A percentile compares a stretch with the other conserved stretches of the same genome.
These are phyloP conservation scores for Pseudomyrmex dendroicus DNA, from an alignment of 1,140 invertebrate genomes.

Conservation along the genomic window DNA sequence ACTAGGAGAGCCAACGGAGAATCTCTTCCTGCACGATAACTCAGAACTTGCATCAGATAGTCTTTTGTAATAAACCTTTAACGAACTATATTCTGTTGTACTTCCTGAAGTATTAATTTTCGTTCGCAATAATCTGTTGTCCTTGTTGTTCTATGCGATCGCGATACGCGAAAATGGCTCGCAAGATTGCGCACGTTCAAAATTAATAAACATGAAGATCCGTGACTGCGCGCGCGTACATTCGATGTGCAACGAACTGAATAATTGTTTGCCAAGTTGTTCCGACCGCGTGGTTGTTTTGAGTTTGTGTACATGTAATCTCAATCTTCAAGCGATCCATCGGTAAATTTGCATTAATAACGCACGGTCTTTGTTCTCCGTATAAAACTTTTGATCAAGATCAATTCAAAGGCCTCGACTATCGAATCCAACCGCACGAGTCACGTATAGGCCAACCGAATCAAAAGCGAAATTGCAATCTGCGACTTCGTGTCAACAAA, in stretches of 20 bases:
- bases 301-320: not conserved
- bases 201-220: constrained; percentile 8
- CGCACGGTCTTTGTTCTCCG: not conserved
- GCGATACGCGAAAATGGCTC: constrained; percentile 16
- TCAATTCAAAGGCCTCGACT: not conserved
- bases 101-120: constrained; percentile 48
- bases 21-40: constrained; percentile 43
- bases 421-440: not conserved
- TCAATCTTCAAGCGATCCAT: not conserved
- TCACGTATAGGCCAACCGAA: not conserved
- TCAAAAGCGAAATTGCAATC: constrained; percentile 27
- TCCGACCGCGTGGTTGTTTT: not conserved
- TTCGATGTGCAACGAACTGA: not conserved
- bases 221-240: too few species aligned
- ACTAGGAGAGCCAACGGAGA: not conserved
- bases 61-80: constrained; percentile 31
- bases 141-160: not conserved
- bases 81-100: constrained; percentile 15
- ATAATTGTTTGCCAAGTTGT: constrained; percentile 14
- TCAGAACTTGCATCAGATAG: constrained; percentile 8
- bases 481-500: constrained; percentile 14
- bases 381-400: constrained; percentile 7
- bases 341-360: not conserved
- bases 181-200: not conserved
- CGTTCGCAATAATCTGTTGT: constrained; percentile 8